Evolutionary conservation across 2,888 invertebrate genomes (phyloP).

Genomic region (Rhingia campestris): DNA sequence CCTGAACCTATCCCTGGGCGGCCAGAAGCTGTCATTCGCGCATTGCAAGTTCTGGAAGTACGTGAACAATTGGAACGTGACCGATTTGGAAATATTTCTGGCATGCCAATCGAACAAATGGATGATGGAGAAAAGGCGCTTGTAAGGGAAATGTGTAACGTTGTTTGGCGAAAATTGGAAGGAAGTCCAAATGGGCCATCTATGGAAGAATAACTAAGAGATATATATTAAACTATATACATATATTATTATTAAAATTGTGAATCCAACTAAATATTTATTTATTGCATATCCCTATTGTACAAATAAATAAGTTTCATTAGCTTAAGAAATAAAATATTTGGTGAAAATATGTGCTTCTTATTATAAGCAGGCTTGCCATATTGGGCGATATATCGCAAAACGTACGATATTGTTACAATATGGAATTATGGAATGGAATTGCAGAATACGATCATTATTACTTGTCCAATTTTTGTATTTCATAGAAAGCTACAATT

Average conservation of each 20-base stretch:
- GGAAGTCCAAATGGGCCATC: conserved; percentile 88
- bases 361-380: no score
- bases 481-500: no score
- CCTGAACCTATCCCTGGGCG: conserved; percentile 85
- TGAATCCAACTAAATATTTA: conserved; percentile 25
- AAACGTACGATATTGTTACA: no score
- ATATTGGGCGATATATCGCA: no score
- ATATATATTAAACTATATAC: not conserved
- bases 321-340: no score
- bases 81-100: conserved; percentile 83
- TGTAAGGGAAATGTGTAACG: conserved; percentile 97
- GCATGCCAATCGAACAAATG: conserved; percentile 84
- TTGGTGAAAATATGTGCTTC: no score
- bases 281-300: conserved; percentile 7
- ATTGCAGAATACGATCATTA: no score
- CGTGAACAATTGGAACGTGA: conserved; percentile 93
- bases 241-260: not conserved
- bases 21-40: conserved; percentile 96
- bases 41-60: conserved; percentile 95
- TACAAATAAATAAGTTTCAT: no score
- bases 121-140: conserved; percentile 95
- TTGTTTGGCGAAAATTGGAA: conserved; percentile 95
- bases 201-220: conserved; percentile 47
- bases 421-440: no score
- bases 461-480: no score